Percentiles rank a stretch among this genome's conserved stretches.
These are phyloP conservation scores for Phorcus lineatus DNA, from an alignment of 2,888 invertebrate genomes.

Conservation along the genomic window DNA sequence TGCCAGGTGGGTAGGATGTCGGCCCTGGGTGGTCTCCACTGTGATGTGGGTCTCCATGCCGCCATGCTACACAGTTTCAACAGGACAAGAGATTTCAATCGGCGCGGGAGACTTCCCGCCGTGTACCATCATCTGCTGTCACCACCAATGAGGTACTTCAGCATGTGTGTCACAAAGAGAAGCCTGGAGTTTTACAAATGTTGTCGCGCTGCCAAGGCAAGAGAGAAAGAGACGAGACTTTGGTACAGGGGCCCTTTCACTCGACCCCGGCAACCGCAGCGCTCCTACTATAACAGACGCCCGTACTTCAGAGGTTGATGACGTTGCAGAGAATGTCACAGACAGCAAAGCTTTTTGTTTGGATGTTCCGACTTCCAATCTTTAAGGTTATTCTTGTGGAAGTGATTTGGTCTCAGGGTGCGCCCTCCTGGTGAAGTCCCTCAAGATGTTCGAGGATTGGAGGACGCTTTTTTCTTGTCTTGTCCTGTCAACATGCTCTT, in stretches of 20 bases:
- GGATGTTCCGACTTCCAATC: too few species aligned
- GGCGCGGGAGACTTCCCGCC: neutral
- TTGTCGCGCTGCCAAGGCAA: conserved; percentile 58
- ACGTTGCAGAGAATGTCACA: too few species aligned
- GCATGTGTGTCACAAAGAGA: neutral
- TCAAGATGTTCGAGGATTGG: too few species aligned
- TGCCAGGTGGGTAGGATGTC: neutral
- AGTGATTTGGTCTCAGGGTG: too few species aligned
- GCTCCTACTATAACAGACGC: neutral
- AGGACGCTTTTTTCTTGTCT: too few species aligned
- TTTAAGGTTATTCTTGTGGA: too few species aligned
- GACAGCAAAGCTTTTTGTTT: too few species aligned
- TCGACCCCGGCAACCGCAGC: neutral
- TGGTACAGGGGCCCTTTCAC: neutral
- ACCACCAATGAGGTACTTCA: neutral
- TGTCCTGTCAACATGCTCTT: too few species aligned
- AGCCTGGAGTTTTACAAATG: conserved; percentile 64
- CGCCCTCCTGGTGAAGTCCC: too few species aligned
- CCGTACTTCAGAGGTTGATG: neutral
- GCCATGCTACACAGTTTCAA: neutral
- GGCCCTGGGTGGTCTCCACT: neutral
- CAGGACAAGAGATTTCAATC: neutral
- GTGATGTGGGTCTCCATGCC: neutral
- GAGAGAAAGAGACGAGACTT: conserved; percentile 31
- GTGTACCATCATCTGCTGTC: neutral